Evolutionary conservation across 2,113 vertebrate species (phyloP), one percentile per base, ranked within the genome.

Genomic region (Rousettus leschenaultii): DNA sequence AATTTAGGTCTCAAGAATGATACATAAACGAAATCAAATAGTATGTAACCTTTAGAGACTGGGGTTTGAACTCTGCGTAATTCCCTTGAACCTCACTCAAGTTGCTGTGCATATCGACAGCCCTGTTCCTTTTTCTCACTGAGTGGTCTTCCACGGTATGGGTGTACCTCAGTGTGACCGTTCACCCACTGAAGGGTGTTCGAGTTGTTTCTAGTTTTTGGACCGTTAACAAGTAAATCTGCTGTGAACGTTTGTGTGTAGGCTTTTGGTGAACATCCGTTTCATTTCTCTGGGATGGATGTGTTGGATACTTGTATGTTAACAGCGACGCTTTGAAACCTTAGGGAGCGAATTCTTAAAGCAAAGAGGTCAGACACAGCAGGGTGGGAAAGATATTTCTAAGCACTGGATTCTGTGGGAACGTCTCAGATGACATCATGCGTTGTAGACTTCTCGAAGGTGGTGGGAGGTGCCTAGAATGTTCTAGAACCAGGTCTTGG

Each of bases 211-310:
- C 38, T 18, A 19, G 24, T 43, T 79, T 79, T 73, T 16, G 24
- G 18, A 13, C 11, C 38, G 30, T 35, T 35, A 26, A 33, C 21
- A 5, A 28, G 77, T 21, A 45, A 19, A 55, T 21, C 65, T 43
- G 21, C 80, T 16, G 2, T 11, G 35, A 70, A 53, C 22, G 48
- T 35, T 30, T 0, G 0, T 6, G n/a, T 24, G 33, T 45, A 71
- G 43, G 40, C 21, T 21, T 88, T 80, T 5, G 45, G 16, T 7
- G 15, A 38, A 21, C 24, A 0, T 33, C 6, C 24, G 45, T 82
- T 74, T 57, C 33, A 33, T 55, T 45, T 43, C n/a, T 78, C 48
- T 14, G 38, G 59, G 24, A 4, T 51, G 55, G 55, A 45, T 0
- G 7, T 45, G 33, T 4, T 0, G 8, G 24, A 8, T 40, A 48